Conservation (phyloP, 2,797 vertebrate species). For the Betta splendens region DNA sequence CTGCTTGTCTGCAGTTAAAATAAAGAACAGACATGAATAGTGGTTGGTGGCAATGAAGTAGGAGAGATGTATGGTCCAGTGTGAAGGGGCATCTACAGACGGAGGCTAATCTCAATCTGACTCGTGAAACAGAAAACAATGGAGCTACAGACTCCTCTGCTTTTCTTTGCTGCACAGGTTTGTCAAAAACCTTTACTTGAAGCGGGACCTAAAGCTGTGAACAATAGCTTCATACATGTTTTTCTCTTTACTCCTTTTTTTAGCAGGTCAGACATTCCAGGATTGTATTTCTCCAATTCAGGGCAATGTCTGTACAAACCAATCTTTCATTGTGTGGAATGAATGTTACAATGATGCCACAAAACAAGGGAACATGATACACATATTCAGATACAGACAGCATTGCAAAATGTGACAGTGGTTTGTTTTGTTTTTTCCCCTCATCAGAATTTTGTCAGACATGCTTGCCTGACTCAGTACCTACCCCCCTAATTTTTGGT, state of each 20-base stretch:
- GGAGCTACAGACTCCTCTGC: conserved; percentile 37
- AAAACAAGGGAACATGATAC: conserved; percentile 63
- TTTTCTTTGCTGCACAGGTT: conserved; percentile 18
- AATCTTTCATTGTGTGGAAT: conserved; percentile 56
- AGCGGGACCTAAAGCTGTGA: conserved; percentile 12
- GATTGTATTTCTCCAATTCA: conserved; percentile 61
- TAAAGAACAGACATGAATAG: conserved; percentile 45
- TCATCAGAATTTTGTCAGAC: conserved; percentile 26
- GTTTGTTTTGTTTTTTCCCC: conserved; percentile 21
- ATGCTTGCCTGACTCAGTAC: too few species aligned
- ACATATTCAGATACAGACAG: conserved; percentile 41
- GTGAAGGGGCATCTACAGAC: conserved; percentile 54
- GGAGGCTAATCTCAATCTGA: conserved; percentile 77
- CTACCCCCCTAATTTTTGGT: too few species aligned
- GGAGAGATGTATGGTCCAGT: conserved; percentile 42
- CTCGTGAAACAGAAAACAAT: conserved; percentile 60
- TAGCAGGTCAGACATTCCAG: conserved; percentile 48
- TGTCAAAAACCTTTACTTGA: neutral
- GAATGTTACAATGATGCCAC: conserved; percentile 57
- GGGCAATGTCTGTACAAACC: conserved; percentile 49
- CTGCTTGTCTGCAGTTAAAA: conserved; percentile 35
- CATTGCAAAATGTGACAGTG: conserved; percentile 30
- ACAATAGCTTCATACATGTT: neutral
- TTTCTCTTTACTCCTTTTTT: conserved; percentile 30
- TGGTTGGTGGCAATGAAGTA: conserved; percentile 33